These are phyloP conservation scores for Amphilophus citrinellus DNA, from an alignment of 2,113 vertebrate species.

Conservation along the genomic window DNA sequence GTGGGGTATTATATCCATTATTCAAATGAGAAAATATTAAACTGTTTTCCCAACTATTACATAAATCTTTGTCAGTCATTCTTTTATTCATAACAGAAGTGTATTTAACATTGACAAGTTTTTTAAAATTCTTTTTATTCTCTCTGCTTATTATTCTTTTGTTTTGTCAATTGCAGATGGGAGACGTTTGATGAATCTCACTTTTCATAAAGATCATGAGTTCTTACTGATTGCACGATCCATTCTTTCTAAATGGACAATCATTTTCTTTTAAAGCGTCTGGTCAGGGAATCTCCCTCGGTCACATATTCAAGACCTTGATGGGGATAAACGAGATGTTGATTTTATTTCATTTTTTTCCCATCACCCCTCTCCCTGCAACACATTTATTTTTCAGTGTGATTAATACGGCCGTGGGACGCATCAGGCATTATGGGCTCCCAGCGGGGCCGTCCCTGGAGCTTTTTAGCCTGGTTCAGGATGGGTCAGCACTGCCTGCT, in stretches of 20 bases:
- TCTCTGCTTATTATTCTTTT: slow-evolving; percentile 37
- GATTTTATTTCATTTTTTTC: slow-evolving; percentile 73
- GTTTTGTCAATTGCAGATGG: slow-evolving; percentile 62
- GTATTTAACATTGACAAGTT: slow-evolving; percentile 23
- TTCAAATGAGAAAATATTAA: slow-evolving; percentile 79
- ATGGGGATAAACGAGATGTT: slow-evolving; percentile 94
- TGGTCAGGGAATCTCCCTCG: slow-evolving; percentile 87
- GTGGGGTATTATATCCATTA: slow-evolving; percentile 75
- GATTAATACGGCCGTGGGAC: slow-evolving; percentile 91
- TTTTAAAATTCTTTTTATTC: background rate
- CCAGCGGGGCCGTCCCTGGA: slow-evolving; percentile 87
- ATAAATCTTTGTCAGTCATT: slow-evolving; percentile 63
- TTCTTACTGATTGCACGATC: slow-evolving; percentile 71
- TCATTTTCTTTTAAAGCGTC: slow-evolving; percentile 67
- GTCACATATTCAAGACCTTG: slow-evolving; percentile 88
- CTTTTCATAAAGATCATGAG: slow-evolving; percentile 69
- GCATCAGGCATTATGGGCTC: slow-evolving; percentile 89
- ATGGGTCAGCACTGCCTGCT: slow-evolving; percentile 97
- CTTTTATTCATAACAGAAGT: slow-evolving; percentile 46
- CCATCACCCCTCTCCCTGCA: slow-evolving; percentile 58
- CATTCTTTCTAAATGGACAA: slow-evolving; percentile 69
- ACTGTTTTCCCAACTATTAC: slow-evolving; percentile 77
- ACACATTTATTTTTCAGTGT: slow-evolving; percentile 92
- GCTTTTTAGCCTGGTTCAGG: slow-evolving; percentile 90
- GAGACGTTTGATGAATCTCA: slow-evolving; percentile 60